Evolutionary conservation across 1,140 invertebrate species (phyloP), one percentile per base, ranked within the genome.

Genomic region (Papilio polytes): DNA sequence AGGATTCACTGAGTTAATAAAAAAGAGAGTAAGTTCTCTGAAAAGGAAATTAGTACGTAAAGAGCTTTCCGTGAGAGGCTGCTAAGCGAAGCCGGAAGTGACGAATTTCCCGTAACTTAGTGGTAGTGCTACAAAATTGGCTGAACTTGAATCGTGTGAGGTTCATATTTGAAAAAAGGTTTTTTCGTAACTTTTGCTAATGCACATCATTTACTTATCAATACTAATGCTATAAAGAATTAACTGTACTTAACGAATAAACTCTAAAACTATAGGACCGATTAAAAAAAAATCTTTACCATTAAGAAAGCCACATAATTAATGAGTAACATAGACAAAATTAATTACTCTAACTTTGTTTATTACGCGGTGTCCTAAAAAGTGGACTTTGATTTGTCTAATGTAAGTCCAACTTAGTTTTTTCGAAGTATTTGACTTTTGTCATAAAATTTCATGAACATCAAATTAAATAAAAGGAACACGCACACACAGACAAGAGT

Each of bases 21-120:
- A 63, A 63, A 22, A 26, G 10, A 63, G 59, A 10, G 59, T 63
- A 26, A 7, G 26, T 26, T 66, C 3, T 66, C 26, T 31, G 63
- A 66, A 36, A 36, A 26, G 63, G 63, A 66, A 66, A 66, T 66
- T 31, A 36, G 63, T 66, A 36, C 26, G 26, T 63, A 63, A 63
- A 63, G 59, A 63, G 59, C 59, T 66, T 66, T 66, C 22, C 22
- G 26, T 66, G 13, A 66, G 63, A 66, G 63, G 22, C 12, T 66
- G 7, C 63, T 31, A 63, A 63, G 20, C 22, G 59, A 10, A 66
- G 26, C 22, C 63, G 63, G 63, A 66, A 66, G 63, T 66, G 63
- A 66, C 22, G 63, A 66, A 66, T 66, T 66, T 66, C 63, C 63
- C 63, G 22, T 31, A 63, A 26, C 59, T 56, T 56, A 63, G 59